Evolutionary conservation across 2,888 invertebrate genomes (phyloP).

Genomic region (Drosophila atroscutellata): DNA sequence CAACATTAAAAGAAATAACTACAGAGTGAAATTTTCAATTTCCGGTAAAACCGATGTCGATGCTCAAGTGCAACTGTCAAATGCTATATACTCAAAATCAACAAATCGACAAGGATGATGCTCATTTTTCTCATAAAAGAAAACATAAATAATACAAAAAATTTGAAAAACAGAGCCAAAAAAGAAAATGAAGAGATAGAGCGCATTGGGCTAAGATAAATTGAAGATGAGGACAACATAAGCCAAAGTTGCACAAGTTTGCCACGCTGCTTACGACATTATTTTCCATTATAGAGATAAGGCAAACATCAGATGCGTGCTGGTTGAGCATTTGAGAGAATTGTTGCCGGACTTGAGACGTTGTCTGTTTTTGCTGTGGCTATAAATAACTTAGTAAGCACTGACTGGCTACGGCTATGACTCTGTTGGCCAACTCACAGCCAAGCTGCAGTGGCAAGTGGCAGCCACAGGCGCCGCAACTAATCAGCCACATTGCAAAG

Average conservation of each 20-base stretch:
- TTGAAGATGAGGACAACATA: conserved; percentile 47
- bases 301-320: conserved; percentile 20
- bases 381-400: conserved; percentile 67
- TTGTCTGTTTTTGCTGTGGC: conserved; percentile 39
- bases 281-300: conserved; percentile 66
- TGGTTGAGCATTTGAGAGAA: conserved; percentile 1
- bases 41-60: conserved; percentile 21
- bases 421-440: conserved; percentile 26
- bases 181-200: not conserved
- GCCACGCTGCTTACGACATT: conserved; percentile 48
- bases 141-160: conserved; percentile 14
- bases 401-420: conserved; percentile 13
- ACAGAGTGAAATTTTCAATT: conserved; percentile 20
- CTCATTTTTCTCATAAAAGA: conserved; percentile 31
- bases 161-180: conserved; percentile 29
- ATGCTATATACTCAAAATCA: conserved; percentile 41
- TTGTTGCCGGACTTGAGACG: conserved; percentile 21
- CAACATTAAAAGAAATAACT: not conserved
- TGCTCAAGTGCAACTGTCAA: conserved; percentile 52
- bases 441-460: conserved; percentile 32
- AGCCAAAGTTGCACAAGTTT: conserved; percentile 38
- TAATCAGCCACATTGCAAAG: conserved; percentile 53
- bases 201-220: conserved; percentile 44
- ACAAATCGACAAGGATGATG: conserved; percentile 42
- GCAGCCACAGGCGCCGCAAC: conserved; percentile 36